Conservation (phyloP, 2,797 vertebrate genomes). For the Pogoniulus pusillus region DNA sequence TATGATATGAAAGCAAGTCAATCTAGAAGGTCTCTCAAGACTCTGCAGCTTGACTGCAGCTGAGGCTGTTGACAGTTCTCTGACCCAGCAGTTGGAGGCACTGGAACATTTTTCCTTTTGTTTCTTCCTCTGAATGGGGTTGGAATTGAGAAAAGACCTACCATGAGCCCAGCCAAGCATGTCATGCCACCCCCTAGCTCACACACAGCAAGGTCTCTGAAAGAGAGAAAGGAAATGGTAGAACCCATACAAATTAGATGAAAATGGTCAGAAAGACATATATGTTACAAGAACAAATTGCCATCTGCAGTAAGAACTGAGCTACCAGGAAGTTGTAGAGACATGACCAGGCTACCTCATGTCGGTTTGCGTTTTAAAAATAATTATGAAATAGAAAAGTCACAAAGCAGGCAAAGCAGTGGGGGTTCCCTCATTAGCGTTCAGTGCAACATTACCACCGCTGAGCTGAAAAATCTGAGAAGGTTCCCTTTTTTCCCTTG, state of each 20-base stretch:
- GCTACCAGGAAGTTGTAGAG: conserved; percentile 83
- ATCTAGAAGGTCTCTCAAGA: conserved; percentile 90
- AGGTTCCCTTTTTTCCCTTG: conserved; percentile 81
- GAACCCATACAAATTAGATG: conserved; percentile 83
- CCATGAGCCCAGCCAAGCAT: conserved; percentile 98
- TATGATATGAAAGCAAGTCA: conserved; percentile 91
- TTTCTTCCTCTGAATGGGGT: conserved; percentile 83
- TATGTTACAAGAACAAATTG: conserved; percentile 86
- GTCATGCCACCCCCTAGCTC: conserved; percentile 99
- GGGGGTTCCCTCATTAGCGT: conserved; percentile 86
- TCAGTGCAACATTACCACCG: conserved; percentile 84
- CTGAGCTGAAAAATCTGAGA: conserved; percentile 84
- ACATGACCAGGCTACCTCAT: conserved; percentile 81
- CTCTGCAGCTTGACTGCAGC: conserved; percentile 82
- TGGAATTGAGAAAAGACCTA: conserved; percentile 91
- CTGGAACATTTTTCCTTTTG: conserved; percentile 87
- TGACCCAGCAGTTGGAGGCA: conserved; percentile 84
- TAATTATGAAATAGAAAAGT: conserved; percentile 89
- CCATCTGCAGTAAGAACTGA: conserved; percentile 79
- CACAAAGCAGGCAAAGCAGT: conserved; percentile 85
- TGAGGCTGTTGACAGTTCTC: conserved; percentile 85
- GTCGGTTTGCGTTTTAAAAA: conserved; percentile 87
- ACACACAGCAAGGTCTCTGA: conserved; percentile 95
- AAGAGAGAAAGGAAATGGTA: conserved; percentile 84
- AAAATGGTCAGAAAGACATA: conserved; percentile 81